These are phyloP conservation scores for Apomyelois bistriatella DNA, from an alignment of 2,888 invertebrate genomes.

Conservation along the genomic window DNA sequence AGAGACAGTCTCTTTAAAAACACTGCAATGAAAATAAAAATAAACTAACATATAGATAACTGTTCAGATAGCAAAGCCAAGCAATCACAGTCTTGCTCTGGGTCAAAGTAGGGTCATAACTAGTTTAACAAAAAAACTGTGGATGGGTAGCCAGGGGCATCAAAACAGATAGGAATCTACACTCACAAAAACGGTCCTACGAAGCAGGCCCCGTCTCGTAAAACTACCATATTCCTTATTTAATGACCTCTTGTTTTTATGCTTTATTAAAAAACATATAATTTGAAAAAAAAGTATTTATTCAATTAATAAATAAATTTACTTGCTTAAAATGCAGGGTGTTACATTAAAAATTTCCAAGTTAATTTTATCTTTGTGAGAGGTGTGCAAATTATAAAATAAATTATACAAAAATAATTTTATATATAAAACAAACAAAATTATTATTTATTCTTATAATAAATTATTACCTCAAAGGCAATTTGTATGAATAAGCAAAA, in stretches of 20 bases:
- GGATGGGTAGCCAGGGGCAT: slow-evolving; percentile 21
- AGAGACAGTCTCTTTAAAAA: background rate
- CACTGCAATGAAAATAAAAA: background rate
- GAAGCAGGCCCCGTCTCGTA: slow-evolving; percentile 26
- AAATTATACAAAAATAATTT: no score
- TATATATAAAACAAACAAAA: no score
- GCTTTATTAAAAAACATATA: slow-evolving; percentile 33
- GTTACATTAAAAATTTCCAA: no score
- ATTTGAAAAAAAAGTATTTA: no score
- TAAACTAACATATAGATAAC: slow-evolving; percentile 6
- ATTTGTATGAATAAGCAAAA: no score
- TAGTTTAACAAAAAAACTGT: slow-evolving; percentile 24
- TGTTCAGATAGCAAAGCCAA: slow-evolving; percentile 17
- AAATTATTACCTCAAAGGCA: no score
- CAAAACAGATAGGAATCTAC: slow-evolving; percentile 18
- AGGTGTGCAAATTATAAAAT: no score
- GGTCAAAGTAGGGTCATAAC: slow-evolving; percentile 21
- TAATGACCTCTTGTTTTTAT: slow-evolving; percentile 49
- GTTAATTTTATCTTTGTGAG: no score
- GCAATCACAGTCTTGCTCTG: slow-evolving; percentile 24
- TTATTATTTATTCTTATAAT: no score
- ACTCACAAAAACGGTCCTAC: slow-evolving; percentile 18
- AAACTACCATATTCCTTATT: slow-evolving; percentile 40
- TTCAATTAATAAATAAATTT: no score
- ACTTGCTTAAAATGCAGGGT: no score